Evolutionary conservation across 2,797 vertebrate species (phyloP).

Genomic region (Mycteria americana): DNA sequence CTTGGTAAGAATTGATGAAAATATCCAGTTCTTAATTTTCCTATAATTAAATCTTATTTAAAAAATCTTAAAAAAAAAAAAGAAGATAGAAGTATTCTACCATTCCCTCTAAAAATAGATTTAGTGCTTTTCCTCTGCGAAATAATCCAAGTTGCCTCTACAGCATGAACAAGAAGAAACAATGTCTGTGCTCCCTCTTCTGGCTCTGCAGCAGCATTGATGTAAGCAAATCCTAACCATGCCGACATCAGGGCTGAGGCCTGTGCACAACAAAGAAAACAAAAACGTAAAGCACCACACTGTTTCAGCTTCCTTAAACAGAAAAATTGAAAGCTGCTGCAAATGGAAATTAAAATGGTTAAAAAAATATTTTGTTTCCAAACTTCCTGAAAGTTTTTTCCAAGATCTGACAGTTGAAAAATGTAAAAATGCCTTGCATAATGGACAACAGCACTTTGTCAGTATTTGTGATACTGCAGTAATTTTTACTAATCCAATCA

Average conservation of each 20-base stretch:
- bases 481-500: not conserved
- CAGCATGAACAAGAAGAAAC: not conserved
- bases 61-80: not conserved
- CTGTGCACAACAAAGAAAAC: not conserved
- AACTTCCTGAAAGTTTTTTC: not conserved
- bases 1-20: not conserved
- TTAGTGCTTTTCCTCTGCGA: not conserved
- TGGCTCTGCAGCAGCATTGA: constrained; percentile 35
- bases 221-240: not conserved
- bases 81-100: not conserved
- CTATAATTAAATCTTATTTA: not conserved
- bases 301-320: not conserved
- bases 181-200: constrained; percentile 73
- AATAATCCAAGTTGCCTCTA: not conserved
- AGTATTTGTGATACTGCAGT: not conserved
- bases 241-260: not conserved
- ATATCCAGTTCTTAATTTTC: not conserved
- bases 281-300: accelerated
- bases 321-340: not conserved
- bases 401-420: not conserved
- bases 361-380: not conserved
- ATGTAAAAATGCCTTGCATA: not conserved
- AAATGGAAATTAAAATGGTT: not conserved
- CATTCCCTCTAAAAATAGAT: not conserved
- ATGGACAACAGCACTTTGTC: not conserved